A percentile compares a stretch with the other conserved stretches of the same genome.
phyloP scores from a whole-genome alignment of 2,888 invertebrate genomes.

The Spialia ferax region DNA sequence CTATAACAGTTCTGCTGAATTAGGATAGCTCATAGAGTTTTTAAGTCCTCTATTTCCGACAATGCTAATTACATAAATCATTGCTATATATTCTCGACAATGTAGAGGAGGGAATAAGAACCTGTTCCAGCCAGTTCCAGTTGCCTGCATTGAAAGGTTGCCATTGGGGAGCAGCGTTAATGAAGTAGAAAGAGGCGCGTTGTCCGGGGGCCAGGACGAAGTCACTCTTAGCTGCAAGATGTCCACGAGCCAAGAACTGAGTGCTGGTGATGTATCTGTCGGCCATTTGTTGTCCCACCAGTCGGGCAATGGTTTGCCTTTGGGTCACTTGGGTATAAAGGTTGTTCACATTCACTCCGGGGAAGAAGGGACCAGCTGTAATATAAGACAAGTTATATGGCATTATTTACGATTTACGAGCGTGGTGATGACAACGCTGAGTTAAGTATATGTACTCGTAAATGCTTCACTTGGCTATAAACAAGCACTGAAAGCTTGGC shows the following conservation, averaged over 20 bases:
- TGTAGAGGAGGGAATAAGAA: slow-evolving; percentile 37
- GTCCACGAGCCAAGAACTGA: slow-evolving; percentile 86
- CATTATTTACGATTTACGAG: too few species aligned
- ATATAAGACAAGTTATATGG: slow-evolving; percentile 61
- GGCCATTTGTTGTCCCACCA: slow-evolving; percentile 65
- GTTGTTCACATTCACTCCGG: slow-evolving; percentile 67
- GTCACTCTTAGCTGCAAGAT: slow-evolving; percentile 88
- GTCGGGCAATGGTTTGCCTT: slow-evolving; percentile 58
- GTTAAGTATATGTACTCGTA: too few species aligned
- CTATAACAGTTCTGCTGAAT: too few species aligned
- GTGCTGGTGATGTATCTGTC: slow-evolving; percentile 75
- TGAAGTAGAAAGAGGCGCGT: slow-evolving; percentile 87
- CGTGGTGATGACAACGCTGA: too few species aligned
- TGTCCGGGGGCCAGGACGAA: slow-evolving; percentile 87
- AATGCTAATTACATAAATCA: background rate
- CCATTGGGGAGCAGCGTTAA: slow-evolving; percentile 90
- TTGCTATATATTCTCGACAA: background rate
- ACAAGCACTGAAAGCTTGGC: too few species aligned
- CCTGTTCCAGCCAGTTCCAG: slow-evolving; percentile 85
- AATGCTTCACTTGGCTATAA: too few species aligned
- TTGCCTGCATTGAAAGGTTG: slow-evolving; percentile 87
- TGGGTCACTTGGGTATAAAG: slow-evolving; percentile 71
- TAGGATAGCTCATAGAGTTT: too few species aligned
- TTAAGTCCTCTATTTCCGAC: background rate
- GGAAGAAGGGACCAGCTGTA: slow-evolving; percentile 80